Evolutionary conservation across 2,888 invertebrate species (phyloP), one percentile per base, ranked within the genome.

Genomic region (Heteropelma amictum): DNA sequence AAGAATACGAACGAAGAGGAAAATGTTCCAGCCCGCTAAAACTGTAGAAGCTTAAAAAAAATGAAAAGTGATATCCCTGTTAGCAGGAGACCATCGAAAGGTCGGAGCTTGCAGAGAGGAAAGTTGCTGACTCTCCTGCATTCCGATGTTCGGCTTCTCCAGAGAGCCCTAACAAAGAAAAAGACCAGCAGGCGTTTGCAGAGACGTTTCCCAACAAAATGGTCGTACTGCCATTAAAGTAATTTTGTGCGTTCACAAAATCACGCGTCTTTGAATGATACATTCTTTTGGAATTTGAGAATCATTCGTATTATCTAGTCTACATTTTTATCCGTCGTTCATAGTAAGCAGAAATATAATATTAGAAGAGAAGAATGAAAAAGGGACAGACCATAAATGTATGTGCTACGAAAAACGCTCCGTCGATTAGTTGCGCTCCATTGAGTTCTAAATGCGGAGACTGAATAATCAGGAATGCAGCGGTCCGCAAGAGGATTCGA

Each of bases 381-480:
- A 65, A 28, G 64, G 28, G 30, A 17, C 10, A 56, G 45, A 38
- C 19, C 38, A 28, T 23, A 28, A 63, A 26, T 6, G n/a, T n/a
- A 19, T 49, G 10, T 17, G 49, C 17, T 17, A 17, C 26, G 17
- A 28, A 21, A 26, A 42, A 17, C n/a, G 19, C 35, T 42, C n/a
- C 10, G 64, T 72, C 84, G 86, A 89, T 88, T 86, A 87, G 87
- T 86, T 85, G 78, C 87, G 86, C 88, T 88, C 83, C 86, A 88
- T 87, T 84, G 88, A 88, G 85, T 89, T 89, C 88, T 89, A 89
- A 88, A 89, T 87, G 87, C 85, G 88, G 88, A 89, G 88, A 86
- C 85, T 85, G 69, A 69, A 63, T 70, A 78, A 89, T 80, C 85
- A 89, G 89, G 89, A 82, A 80, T 84, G 76, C 85, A 89, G 85